Evolutionary conservation across 2,113 vertebrate genomes (phyloP), one percentile per base, ranked within the genome.

Genomic region (Xyrauchen texanus): DNA sequence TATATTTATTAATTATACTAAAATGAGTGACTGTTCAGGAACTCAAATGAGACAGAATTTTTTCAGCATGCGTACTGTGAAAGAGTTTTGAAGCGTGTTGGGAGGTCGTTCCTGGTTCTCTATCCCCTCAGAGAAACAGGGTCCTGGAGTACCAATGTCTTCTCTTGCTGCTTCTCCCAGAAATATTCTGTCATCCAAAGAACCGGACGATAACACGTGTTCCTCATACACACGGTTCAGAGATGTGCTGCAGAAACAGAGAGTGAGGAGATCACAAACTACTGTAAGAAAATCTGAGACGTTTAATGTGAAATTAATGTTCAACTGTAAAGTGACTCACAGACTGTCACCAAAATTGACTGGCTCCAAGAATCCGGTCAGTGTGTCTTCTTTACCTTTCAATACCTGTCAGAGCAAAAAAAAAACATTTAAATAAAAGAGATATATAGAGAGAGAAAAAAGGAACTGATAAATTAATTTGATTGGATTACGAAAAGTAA

Each of bases 171-270:
- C 95, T 10, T 98, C 96, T 0, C 95, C 95, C 0, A 96, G 93
- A 87, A 98, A 98, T 82, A 98, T 95, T 62, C 96, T 86, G 88
- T 98, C 97, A 69, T 98, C 96, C 3, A 98, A 88, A 58, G 95
- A 93, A 46, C 97, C 97, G 4, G 93, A 92, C 1, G 96, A 94
- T 81, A 98, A 74, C 0, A 98, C 88, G 3, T 95, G 95, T 78
- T 96, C 96, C 81, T 98, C 97, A 0, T 98, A 98, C 44, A 94
- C 94, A 45, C 96, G 95, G 84, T 91, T 95, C 86, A 98, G 93
- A 81, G 95, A 94, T 90, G 96, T 90, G 66, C 97, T 98, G 47
- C 68, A 77, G n/a, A 62, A 52, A 76, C 12, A 57, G 16, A 21
- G 5, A 64, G 21, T 34, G 21, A 34, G 21, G 21, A 34, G 21